Conservation (phyloP, 2,888 invertebrate genomes). For the Plebejus anna region DNA sequence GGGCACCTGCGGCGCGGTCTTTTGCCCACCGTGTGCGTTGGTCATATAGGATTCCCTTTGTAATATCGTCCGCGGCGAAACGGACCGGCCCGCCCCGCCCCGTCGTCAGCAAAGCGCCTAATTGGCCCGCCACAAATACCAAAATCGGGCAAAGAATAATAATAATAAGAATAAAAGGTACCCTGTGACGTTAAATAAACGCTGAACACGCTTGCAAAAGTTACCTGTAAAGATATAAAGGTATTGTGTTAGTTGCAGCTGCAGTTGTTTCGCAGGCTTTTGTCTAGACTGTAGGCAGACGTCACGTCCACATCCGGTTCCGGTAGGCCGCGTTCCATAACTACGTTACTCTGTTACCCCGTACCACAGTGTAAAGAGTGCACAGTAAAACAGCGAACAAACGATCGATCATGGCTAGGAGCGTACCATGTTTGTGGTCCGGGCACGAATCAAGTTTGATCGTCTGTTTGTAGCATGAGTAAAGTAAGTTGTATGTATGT, state of each 20-base stretch:
- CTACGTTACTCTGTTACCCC: constrained; percentile 34
- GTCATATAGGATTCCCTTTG: too few relatives aligned
- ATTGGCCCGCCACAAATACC: not conserved
- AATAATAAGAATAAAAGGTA: not conserved
- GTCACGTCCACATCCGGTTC: constrained; percentile 58
- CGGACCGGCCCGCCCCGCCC: too few relatives aligned
- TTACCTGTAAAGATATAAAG: constrained; percentile 32
- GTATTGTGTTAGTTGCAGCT: constrained; percentile 34
- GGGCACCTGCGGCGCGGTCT: too few relatives aligned
- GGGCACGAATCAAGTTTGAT: too few relatives aligned
- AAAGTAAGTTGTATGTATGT: too few relatives aligned
- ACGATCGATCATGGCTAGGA: too few relatives aligned
- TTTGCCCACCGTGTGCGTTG: too few relatives aligned
- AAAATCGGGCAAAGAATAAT: not conserved
- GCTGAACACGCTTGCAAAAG: not conserved
- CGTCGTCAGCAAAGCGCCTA: not conserved
- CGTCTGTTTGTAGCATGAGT: too few relatives aligned
- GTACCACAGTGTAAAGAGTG: constrained; percentile 37
- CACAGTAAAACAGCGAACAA: not conserved
- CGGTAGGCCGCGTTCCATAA: constrained; percentile 51
- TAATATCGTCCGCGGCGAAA: too few relatives aligned
- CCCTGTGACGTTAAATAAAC: not conserved
- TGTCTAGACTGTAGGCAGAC: constrained; percentile 47
- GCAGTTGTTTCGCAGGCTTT: constrained; percentile 41
- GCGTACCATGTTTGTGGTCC: too few relatives aligned